phyloP scores from a whole-genome alignment of 2,888 invertebrate species.

The Leptarthrus brevirostris region DNA sequence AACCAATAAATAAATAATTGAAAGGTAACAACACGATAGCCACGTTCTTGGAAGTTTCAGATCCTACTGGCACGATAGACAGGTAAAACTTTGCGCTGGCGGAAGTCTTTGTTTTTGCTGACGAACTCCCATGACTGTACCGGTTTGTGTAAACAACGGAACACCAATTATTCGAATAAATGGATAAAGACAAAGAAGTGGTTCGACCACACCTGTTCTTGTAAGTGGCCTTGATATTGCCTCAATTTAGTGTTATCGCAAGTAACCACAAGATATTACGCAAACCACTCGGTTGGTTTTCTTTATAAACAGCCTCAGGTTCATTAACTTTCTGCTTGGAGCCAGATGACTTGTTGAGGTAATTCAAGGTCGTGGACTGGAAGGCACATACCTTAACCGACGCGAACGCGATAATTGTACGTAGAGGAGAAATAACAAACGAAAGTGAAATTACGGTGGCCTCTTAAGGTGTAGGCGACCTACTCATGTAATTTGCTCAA shows the following conservation, averaged over 20 bases:
- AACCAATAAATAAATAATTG: neutral
- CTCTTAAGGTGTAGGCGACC: neutral
- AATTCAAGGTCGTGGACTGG: conserved; percentile 27
- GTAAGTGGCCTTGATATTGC: conserved; percentile 27
- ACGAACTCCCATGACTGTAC: neutral
- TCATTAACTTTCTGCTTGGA: conserved; percentile 36
- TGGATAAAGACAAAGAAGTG: conserved; percentile 9
- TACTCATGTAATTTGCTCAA: neutral
- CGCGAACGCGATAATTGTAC: neutral
- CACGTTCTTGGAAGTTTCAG: neutral
- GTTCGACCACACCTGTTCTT: conserved; percentile 20
- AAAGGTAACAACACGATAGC: neutral
- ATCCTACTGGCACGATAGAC: neutral
- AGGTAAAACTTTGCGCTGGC: neutral
- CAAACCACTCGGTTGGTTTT: neutral
- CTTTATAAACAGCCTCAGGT: neutral
- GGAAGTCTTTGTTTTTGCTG: neutral
- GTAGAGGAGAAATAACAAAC: neutral
- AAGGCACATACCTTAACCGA: neutral
- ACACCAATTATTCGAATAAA: neutral
- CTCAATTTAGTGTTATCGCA: neutral
- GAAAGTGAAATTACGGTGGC: neutral
- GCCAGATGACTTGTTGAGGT: conserved; percentile 18
- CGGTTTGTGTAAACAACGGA: neutral
- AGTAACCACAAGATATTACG: conserved; percentile 21